A percentile compares a stretch with the other conserved stretches of the same genome.
phyloP scores from a whole-genome alignment of 2,797 vertebrate genomes.

The Crypturellus tataupa region DNA sequence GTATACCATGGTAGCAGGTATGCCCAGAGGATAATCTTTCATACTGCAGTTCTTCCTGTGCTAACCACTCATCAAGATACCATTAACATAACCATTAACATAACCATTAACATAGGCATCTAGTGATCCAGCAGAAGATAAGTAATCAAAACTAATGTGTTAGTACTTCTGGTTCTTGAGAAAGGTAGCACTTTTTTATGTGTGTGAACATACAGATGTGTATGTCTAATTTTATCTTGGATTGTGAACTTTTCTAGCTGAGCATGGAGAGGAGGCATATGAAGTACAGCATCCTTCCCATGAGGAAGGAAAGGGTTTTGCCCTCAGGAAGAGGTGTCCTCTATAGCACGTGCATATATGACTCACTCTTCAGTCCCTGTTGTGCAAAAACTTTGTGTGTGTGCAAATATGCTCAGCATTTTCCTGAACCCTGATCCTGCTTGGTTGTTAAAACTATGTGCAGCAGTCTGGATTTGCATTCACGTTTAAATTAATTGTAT shows the following conservation, averaged over 20 bases:
- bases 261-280: neutral
- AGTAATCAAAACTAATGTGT: neutral
- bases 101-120: neutral
- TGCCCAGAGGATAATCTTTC: neutral
- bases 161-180: neutral
- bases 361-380: neutral
- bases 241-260: neutral
- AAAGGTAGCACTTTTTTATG: neutral
- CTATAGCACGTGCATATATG: neutral
- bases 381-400: neutral
- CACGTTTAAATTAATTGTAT: neutral
- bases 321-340: neutral
- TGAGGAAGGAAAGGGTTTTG: neutral
- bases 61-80: neutral
- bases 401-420: neutral
- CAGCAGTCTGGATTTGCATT: neutral
- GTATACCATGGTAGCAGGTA: neutral
- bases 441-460: neutral
- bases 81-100: neutral
- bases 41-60: neutral
- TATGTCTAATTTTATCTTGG: neutral
- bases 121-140: neutral
- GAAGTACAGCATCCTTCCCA: neutral
- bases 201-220: neutral
- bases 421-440: neutral